Evolutionary conservation across 2,797 vertebrate species (phyloP), one percentile per base, ranked within the genome.

Genomic region (Alauda arvensis): DNA sequence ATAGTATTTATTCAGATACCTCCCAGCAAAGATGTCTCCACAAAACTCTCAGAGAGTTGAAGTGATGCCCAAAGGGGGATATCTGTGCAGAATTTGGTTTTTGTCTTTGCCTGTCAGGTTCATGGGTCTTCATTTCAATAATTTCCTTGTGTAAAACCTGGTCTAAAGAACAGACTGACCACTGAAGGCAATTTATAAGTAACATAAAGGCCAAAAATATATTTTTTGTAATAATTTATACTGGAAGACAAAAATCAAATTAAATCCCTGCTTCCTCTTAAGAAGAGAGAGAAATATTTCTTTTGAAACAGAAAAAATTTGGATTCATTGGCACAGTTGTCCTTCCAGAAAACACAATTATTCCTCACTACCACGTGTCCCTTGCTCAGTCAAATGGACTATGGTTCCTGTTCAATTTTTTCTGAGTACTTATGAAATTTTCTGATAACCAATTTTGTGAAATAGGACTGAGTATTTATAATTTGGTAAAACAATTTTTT

Each of bases 151-250:
- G 56, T 46, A 87, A 84, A 76, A 25, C 40, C 59, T 91, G 80
- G 67, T n/a, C 85, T 85, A 63, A 62, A 81, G 57, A 52, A 69
- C 78, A 94, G 77, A 89, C 83, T 68, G 6, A 76, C 56, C 18
- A 62, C 93, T 89, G 83, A 66, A 95, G 83, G 55, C 43, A 78
- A 68, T 86, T 70, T 72, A 67, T 65, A 52, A 89, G 43, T 57
- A 87, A 77, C 26, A 68, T 18, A 65, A 77, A 91, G 37, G 45
- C n/a, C 79, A 90, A 82, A 77, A 91, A 62, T 13, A 0, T 60
- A 49, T 90, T 95, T 87, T 91, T 76, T 88, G 66, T 82, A 87
- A 80, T 87, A 87, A 90, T 88, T 95, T 93, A 85, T 90, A 94
- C 80, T 83, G n/a, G 12, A 67, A 89, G 71, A 87, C 39, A 85